These are phyloP conservation scores for Cosmia trapezina DNA, from an alignment of 2,888 invertebrate genomes.

Conservation along the genomic window DNA sequence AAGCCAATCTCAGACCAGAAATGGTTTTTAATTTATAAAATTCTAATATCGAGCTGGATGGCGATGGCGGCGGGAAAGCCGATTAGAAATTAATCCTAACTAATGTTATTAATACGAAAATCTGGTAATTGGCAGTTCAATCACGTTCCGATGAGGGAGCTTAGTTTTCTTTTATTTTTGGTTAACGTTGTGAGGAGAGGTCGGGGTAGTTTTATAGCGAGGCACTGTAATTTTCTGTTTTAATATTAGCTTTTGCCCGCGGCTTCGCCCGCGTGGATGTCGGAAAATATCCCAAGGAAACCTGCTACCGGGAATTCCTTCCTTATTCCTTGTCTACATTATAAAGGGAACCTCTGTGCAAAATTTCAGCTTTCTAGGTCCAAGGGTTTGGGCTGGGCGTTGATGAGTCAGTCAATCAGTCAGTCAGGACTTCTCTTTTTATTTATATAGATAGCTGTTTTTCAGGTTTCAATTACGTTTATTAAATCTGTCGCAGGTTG, in stretches of 20 bases:
- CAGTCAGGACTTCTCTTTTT: too few relatives aligned
- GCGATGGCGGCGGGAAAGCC: slow-evolving; percentile 14
- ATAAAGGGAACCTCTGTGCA: too few relatives aligned
- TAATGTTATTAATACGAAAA: slow-evolving; percentile 52
- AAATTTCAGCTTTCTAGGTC: too few relatives aligned
- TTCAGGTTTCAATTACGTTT: too few relatives aligned
- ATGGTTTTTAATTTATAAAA: slow-evolving; percentile 44
- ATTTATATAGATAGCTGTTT: too few relatives aligned
- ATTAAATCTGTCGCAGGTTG: too few relatives aligned
- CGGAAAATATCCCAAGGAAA: too few relatives aligned
- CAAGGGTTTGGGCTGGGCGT: too few relatives aligned
- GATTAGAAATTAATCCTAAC: slow-evolving; percentile 54
- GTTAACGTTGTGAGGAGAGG: slow-evolving; percentile 16
- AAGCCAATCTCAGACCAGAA: slow-evolving; percentile 15
- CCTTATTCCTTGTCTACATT: too few relatives aligned
- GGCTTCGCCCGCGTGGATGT: too few relatives aligned
- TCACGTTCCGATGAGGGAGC: slow-evolving; percentile 38
- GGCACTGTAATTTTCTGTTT: neutral
- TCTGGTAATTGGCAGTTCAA: slow-evolving; percentile 49
- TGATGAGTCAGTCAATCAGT: too few relatives aligned
- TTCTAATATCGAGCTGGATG: slow-evolving; percentile 24
- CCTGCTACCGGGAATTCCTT: too few relatives aligned
- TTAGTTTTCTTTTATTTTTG: slow-evolving; percentile 24
- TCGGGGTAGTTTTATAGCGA: neutral
- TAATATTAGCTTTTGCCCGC: neutral